Conservation (phyloP, 2,888 invertebrate species). For the Agonopterix arenella region DNA sequence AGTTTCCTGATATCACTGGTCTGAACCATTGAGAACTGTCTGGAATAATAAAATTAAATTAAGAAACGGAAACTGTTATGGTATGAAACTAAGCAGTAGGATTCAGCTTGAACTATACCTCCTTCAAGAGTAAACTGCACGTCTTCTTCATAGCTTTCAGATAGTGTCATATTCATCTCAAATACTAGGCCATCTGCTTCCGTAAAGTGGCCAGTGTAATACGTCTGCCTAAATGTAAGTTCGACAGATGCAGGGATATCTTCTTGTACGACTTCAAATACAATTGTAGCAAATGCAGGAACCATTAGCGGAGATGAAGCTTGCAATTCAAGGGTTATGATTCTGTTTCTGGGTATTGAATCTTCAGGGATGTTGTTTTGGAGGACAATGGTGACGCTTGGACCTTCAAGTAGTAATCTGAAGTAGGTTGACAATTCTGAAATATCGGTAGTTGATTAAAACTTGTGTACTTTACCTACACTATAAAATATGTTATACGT, state of each 20-base stretch:
- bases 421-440: constrained; percentile 12
- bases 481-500: too few relatives aligned
- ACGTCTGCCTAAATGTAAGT: constrained; percentile 8
- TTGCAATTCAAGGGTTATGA: constrained; percentile 18
- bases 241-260: neutral
- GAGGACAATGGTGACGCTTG: constrained; percentile 13
- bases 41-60: constrained; percentile 4
- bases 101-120: constrained; percentile 11
- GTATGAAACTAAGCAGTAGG: neutral
- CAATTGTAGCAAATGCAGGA: constrained; percentile 8
- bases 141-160: constrained; percentile 16
- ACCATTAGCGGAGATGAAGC: constrained; percentile 15
- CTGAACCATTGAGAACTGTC: constrained; percentile 21
- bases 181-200: constrained; percentile 18
- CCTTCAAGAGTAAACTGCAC: constrained; percentile 17
- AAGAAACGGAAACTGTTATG: neutral
- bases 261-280: constrained; percentile 1
- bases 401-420: constrained; percentile 1
- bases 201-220: constrained; percentile 28
- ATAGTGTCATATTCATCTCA: constrained; percentile 20
- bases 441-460: neutral
- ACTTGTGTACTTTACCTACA: too few relatives aligned
- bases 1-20: constrained; percentile 10
- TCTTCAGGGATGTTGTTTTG: constrained; percentile 14
- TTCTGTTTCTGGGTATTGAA: constrained; percentile 13